Conservation (phyloP, 2,888 invertebrate species). For the Linnaemya vulpina region DNA sequence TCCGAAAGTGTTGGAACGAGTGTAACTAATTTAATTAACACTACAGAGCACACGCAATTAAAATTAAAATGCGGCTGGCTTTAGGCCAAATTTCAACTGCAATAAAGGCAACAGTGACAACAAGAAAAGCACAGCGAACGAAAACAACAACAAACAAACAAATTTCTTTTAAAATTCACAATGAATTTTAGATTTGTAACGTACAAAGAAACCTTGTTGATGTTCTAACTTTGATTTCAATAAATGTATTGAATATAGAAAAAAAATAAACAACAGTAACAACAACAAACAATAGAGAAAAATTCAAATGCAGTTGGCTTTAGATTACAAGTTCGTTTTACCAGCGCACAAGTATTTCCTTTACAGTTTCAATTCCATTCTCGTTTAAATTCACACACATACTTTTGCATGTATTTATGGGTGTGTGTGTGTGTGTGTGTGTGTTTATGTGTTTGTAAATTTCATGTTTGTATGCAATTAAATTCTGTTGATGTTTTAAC, state of each 20-base stretch:
- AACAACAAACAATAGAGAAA: constrained; percentile 30
- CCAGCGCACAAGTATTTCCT: constrained; percentile 65
- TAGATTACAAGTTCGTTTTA: constrained; percentile 69
- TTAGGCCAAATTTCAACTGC: constrained; percentile 28
- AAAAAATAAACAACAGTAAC: background rate
- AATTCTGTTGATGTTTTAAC: constrained; percentile 31
- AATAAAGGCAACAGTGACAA: background rate
- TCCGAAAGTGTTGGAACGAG: constrained; percentile 10
- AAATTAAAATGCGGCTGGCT: constrained; percentile 24
- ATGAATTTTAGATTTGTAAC: constrained; percentile 37
- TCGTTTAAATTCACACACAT: constrained; percentile 37
- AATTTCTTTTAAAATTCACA: constrained; percentile 43
- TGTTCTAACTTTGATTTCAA: constrained; percentile 56
- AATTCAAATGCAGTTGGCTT: constrained; percentile 59
- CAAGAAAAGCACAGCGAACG: background rate
- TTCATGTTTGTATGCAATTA: constrained; percentile 60
- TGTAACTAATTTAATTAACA: constrained; percentile 7
- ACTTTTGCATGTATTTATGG: background rate
- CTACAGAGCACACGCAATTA: background rate
- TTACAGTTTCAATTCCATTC: constrained; percentile 64
- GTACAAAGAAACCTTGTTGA: constrained; percentile 60
- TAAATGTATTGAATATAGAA: constrained; percentile 37
- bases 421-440: background rate
- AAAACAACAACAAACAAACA: background rate
- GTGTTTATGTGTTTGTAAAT: constrained; percentile 1